Base-by-base conservation (phyloP, 2,797 vertebrate species). In the Diglossa cyanea region DNA sequence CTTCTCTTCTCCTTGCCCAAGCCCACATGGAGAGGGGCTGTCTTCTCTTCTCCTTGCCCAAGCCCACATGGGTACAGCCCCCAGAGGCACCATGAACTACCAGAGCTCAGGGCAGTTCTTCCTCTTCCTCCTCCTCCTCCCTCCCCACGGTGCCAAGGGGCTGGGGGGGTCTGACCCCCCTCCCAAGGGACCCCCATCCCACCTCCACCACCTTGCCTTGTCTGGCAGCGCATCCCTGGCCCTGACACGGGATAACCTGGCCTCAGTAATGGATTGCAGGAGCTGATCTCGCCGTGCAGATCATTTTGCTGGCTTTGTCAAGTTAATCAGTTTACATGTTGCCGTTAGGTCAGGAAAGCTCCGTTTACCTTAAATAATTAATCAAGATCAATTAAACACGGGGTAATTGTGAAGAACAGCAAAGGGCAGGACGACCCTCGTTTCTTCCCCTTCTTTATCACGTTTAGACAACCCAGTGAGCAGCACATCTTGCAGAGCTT, bases 281-380 rank as follows among this genome's bases (percentile, higher is more conserved):
- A 63, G 60, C 74, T 48, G 74, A 35, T 92, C 70, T 84, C 40
- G 2, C 55, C 1, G 40, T 31, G 60, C 92, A 60, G 90, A 79
- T 93, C 63, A 40, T 28, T 96, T 93, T 93, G 88, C 94, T 82
- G 90, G 51, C 90, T 94, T 93, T 95, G 95, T 95, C 45, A 87
- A 92, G 73, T 87, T 92, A 95, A 95, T 84, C 88, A 92, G 80
- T 94, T 95, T 92, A 82, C 90, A 94, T 57, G 88, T 37, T 92
- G 76, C 86, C 40, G 26, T 88, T 86, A 67, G 93, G 83, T 85
- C 80, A 94, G 96, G 86, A 90, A 85, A 79, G 77, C 66, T 94
- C 74, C 11, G 1, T 78, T 95, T 90, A 88, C 93, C 55, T 92
- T 95, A 71, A 97, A 95, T 94, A 95, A 95, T 95, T 94, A 88